A percentile compares a stretch with the other conserved stretches of the same genome.
Evolutionary conservation across 2,113 vertebrate species (phyloP).

Genomic region (Sylvilagus bachmani): DNA sequence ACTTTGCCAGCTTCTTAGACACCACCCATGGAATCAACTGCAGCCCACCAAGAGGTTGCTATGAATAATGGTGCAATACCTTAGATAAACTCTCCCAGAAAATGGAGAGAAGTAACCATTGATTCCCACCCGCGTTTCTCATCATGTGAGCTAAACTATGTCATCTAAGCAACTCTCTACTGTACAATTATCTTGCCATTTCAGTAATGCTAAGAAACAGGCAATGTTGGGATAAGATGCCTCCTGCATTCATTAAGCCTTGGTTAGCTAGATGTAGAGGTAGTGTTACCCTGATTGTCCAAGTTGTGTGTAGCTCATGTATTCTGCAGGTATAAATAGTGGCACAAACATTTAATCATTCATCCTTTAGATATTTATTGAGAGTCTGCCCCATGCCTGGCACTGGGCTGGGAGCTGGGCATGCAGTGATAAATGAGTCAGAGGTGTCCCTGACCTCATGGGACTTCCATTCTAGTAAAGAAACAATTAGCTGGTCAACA

Average conservation of each 20-base stretch:
- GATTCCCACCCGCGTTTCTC: constrained; percentile 2
- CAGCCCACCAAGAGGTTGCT: neutral
- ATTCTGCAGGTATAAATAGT: neutral
- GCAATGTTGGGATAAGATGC: neutral
- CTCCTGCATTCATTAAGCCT: neutral
- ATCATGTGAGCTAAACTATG: neutral
- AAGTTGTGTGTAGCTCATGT: neutral
- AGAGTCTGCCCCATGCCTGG: neutral
- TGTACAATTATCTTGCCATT: neutral
- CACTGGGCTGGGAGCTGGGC: neutral
- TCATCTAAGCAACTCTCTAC: neutral
- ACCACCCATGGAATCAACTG: neutral
- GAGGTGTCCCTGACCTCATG: neutral
- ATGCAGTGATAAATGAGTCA: neutral
- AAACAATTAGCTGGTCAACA: neutral
- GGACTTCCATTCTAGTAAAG: neutral
- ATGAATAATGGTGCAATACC: neutral
- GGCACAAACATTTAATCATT: neutral
- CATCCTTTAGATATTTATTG: constrained; percentile 19
- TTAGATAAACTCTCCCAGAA: neutral
- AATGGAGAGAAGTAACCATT: neutral
- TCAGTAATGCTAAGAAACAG: constrained; percentile 2
- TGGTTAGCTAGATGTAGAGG: neutral
- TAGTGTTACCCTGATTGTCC: neutral
- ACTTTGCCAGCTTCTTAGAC: neutral